Base-by-base conservation (phyloP, 2,113 vertebrate species). In the Aix galericulata region DNA sequence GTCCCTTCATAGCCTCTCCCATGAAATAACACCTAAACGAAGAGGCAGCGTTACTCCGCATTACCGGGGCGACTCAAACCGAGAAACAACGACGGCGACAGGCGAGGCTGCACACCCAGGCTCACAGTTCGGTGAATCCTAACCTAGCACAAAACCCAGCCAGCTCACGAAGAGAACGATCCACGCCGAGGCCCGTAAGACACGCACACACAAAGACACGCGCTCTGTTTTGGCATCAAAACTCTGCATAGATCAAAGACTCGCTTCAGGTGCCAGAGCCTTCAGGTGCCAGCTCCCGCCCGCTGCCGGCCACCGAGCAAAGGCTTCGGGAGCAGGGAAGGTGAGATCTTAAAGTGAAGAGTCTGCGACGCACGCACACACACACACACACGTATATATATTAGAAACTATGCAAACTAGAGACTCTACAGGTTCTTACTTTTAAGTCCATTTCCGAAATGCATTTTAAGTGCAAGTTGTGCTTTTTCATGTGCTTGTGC, bases 401-500 rank as follows among this genome's bases (percentile, higher is more conserved):
- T 92, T 76, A 95, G 92, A 69, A 96, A 95, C 74, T 91, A 95
- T 34, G 77, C 60, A 86, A 94, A 84, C 90, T 95, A 96, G 46
- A 97, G 91, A 97, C 72, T 86, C 82, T 79, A 80, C 66, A 71
- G 72, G 94, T 93, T 96, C 72, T 83, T 87, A 55, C 73, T 94
- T 94, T 93, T 89, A 97, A 94, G 82, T 97, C 84, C 55, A 67
- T 97, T 96, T 93, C 91, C 71, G 5, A 96, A 96, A 90, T 96
- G 94, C 96, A 97, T 97, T 97, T 97, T 86, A 96, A 96, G 96
- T 98, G 93, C 92, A 93, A 95, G 92, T 96, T 98, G 96, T 98
- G 97, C 97, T 98, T 98, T 96, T 94, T 87, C 74, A 80, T 96
- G 96, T 97, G 95, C 96, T 97, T 89, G 95, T 86, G 86, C 86